Percentiles rank a stretch among this genome's conserved stretches.
These are phyloP conservation scores for Zaprionus africanus DNA, from an alignment of 1,140 invertebrate species.

Conservation along the genomic window DNA sequence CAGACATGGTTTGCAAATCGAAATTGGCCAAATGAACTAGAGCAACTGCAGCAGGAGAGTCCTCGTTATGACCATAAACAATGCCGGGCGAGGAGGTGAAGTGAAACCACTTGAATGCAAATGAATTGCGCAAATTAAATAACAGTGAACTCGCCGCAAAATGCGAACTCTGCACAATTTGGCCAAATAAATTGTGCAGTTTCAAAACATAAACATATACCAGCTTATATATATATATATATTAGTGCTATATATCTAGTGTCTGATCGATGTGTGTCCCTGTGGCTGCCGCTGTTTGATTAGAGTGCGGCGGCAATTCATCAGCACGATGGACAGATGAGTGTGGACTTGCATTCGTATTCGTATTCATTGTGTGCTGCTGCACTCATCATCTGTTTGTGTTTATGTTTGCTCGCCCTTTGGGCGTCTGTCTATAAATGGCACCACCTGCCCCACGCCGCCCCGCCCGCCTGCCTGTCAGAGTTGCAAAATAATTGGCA, in stretches of 20 bases:
- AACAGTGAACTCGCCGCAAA: slow-evolving; percentile 24
- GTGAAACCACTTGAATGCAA: slow-evolving; percentile 21
- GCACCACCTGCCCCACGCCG: neutral
- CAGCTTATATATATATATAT: neutral
- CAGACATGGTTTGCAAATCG: slow-evolving; percentile 11
- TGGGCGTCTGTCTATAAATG: slow-evolving; percentile 3
- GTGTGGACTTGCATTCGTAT: neutral
- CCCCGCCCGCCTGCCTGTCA: neutral
- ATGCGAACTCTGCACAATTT: slow-evolving; percentile 50
- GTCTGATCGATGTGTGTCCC: neutral
- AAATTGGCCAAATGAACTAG: slow-evolving; percentile 38
- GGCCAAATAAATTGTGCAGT: slow-evolving; percentile 22
- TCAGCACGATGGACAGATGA: neutral
- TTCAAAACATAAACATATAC: neutral
- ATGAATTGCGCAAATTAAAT: slow-evolving; percentile 35
- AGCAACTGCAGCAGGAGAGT: slow-evolving; percentile 9
- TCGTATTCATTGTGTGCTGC: neutral
- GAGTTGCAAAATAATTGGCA: slow-evolving; percentile 48
- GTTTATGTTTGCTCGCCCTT: neutral
- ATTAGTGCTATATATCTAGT: neutral
- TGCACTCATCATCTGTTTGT: too few species aligned
- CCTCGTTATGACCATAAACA: slow-evolving; percentile 18
- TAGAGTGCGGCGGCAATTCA: slow-evolving; percentile 4
- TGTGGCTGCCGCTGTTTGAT: slow-evolving; percentile 8
- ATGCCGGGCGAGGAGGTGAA: slow-evolving; percentile 9